Base-by-base conservation (phyloP, 2,113 vertebrate genomes). In the Colius striatus region DNA sequence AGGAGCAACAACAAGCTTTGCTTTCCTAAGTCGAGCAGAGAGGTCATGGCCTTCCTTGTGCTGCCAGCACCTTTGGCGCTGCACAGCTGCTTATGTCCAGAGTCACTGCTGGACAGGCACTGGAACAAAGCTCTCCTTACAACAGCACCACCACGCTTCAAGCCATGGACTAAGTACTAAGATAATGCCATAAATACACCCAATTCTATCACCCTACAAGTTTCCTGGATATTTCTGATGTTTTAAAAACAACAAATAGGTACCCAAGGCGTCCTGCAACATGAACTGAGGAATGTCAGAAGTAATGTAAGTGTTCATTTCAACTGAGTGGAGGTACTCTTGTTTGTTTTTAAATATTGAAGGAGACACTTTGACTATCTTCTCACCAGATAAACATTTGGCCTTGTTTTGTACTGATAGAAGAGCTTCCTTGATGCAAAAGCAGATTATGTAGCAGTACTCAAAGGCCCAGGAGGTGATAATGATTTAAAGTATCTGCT, bases 401-500 rank as follows among this genome's bases (percentile, higher is more conserved):
- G 77, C 55, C 73, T 92, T 81, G 70, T 84, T 97, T 92, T 92
- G 84, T 73, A 89, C 75, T 73, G 70, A 83, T 73, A 78, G 90
- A 94, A 71, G 84, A 82, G 87, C 58, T 96, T 89, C 86, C 90
- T 73, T 94, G 95, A 96, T 96, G 86, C 61, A 80, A 88, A 86
- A 90, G 16, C 54, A 88, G 94, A 87, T 89, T 93, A 60, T 51
- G 58, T 74, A 57, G 84, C 68, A 20, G 36, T 61, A 72, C 87
- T 96, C 96, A 96, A 95, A 96, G 71, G 68, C 91, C 41, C 90
- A 48, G 94, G 92, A 96, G 96, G 95, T 95, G 95, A 96, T 94
- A 97, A 96, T 93, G 95, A 95, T 92, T 95, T 92, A 93, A 93
- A 96, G 95, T 94, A 92, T 94, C 90, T 95, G 90, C 95, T 90